Evolutionary conservation across 2,797 vertebrate genomes (phyloP).

Genomic region (Sciaenops ocellatus): DNA sequence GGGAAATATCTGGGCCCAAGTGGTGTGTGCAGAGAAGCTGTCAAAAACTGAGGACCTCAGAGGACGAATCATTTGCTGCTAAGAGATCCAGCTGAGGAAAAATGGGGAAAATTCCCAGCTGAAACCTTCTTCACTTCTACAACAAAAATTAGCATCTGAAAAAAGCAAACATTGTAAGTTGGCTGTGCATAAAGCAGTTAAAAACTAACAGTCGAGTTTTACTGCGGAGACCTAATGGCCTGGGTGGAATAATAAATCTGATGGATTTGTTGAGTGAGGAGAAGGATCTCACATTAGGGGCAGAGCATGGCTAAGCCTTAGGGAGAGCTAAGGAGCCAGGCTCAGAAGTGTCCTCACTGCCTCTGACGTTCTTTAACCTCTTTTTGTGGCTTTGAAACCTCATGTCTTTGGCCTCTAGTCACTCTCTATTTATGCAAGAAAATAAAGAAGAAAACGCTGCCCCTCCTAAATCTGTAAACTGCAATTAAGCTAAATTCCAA

Average conservation of each 20-base stretch:
- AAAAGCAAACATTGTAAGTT: constrained; percentile 52
- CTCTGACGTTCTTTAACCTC: constrained; percentile 85
- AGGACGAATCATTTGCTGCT: constrained; percentile 36
- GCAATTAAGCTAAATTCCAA: constrained; percentile 90
- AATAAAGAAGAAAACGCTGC: constrained; percentile 88
- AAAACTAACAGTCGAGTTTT: constrained; percentile 62
- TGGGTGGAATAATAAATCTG: constrained; percentile 67
- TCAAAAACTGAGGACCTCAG: constrained; percentile 44
- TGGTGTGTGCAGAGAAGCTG: constrained; percentile 32
- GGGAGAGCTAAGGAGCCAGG: constrained; percentile 55
- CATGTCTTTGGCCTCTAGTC: constrained; percentile 87
- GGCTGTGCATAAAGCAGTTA: constrained; percentile 59
- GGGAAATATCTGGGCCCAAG: constrained; percentile 48
- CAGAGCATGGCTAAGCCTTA: constrained; percentile 46
- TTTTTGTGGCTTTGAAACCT: constrained; percentile 87
- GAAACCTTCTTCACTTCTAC: constrained; percentile 39
- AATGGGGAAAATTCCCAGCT: constrained; percentile 35
- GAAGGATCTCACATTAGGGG: constrained; percentile 55
- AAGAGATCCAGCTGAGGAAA: constrained; percentile 37
- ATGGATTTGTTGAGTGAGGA: constrained; percentile 66
- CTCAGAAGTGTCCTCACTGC: constrained; percentile 78
- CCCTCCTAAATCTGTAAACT: constrained; percentile 91
- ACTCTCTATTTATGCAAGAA: constrained; percentile 89
- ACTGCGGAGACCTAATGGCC: constrained; percentile 55
- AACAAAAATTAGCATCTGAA: constrained; percentile 61